Percentiles rank a stretch among this genome's conserved stretches.
phyloP scores from a whole-genome alignment of 2,888 invertebrate genomes.

The Heliconius ismenius region DNA sequence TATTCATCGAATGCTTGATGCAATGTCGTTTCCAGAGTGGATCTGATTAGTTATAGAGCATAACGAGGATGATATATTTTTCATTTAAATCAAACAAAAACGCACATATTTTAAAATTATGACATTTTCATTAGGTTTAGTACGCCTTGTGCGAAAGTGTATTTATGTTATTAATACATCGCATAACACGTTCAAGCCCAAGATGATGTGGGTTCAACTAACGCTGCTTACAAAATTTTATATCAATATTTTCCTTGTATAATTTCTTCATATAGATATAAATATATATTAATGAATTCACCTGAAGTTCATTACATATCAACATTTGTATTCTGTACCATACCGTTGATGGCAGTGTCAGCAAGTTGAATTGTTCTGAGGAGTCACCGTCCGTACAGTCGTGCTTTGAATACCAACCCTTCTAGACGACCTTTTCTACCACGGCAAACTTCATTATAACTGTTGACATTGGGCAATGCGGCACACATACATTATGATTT shows the following conservation, averaged over 20 bases:
- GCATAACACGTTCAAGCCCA: neutral
- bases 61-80: neutral
- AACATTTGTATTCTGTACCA: slow-evolving; percentile 74
- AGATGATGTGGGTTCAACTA: neutral
- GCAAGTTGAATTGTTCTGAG: slow-evolving; percentile 69
- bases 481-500: slow-evolving; percentile 67
- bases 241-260: too few species aligned
- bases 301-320: slow-evolving; percentile 16
- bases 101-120: neutral
- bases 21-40: slow-evolving; percentile 42
- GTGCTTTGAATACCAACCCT: slow-evolving; percentile 69
- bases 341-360: slow-evolving; percentile 59
- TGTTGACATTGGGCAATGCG: slow-evolving; percentile 69
- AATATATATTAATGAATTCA: neutral
- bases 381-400: slow-evolving; percentile 74
- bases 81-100: neutral
- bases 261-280: neutral
- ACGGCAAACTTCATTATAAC: slow-evolving; percentile 48
- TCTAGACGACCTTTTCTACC: slow-evolving; percentile 29
- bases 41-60: slow-evolving; percentile 44
- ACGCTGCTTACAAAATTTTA: too few species aligned
- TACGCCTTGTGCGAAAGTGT: neutral
- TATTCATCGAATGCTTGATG: slow-evolving; percentile 47
- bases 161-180: neutral
- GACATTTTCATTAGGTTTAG: neutral